These are phyloP conservation scores for Meandrusa payeni DNA, from an alignment of 2,888 invertebrate species.

Conservation along the genomic window DNA sequence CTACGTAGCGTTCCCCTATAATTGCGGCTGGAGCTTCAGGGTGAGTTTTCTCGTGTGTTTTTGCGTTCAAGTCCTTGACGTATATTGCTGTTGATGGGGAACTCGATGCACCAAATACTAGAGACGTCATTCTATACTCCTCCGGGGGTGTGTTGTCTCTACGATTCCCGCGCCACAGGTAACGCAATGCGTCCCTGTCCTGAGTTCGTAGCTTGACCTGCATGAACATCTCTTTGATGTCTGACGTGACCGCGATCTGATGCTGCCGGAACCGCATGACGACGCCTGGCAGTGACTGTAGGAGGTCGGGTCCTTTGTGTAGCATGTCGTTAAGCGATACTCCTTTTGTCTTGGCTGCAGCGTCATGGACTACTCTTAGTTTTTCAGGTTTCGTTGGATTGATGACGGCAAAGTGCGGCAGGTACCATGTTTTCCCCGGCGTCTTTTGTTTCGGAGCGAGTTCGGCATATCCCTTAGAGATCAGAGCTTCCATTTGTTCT, in stretches of 20 bases:
- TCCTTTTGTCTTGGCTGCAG: conserved; percentile 25
- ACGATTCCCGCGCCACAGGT: conserved; percentile 14
- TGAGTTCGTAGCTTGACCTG: not conserved
- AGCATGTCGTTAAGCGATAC: conserved; percentile 34
- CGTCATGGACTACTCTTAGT: conserved; percentile 26
- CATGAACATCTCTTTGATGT: conserved; percentile 1
- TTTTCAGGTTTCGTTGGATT: conserved; percentile 28
- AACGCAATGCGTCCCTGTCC: not conserved
- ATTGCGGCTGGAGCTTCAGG: conserved; percentile 15
- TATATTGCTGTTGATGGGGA: conserved; percentile 26
- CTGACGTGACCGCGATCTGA: not conserved
- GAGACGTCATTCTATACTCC: conserved; percentile 24
- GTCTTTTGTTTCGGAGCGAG: conserved; percentile 2
- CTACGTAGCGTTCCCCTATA: conserved; percentile 11
- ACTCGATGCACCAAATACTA: conserved; percentile 25
- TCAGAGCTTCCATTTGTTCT: not conserved
- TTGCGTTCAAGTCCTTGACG: conserved; percentile 27
- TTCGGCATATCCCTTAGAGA: conserved; percentile 18
- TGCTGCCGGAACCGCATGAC: conserved; percentile 25
- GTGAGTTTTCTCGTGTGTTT: conserved; percentile 1
- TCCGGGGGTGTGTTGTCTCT: not conserved
- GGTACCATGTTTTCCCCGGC: conserved; percentile 18
- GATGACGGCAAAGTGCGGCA: conserved; percentile 28
- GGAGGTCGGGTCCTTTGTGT: conserved; percentile 40
- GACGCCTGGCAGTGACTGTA: conserved; percentile 38